Evolutionary conservation across 2,113 vertebrate species (phyloP).

Genomic region (Syrrhaptes paradoxus): DNA sequence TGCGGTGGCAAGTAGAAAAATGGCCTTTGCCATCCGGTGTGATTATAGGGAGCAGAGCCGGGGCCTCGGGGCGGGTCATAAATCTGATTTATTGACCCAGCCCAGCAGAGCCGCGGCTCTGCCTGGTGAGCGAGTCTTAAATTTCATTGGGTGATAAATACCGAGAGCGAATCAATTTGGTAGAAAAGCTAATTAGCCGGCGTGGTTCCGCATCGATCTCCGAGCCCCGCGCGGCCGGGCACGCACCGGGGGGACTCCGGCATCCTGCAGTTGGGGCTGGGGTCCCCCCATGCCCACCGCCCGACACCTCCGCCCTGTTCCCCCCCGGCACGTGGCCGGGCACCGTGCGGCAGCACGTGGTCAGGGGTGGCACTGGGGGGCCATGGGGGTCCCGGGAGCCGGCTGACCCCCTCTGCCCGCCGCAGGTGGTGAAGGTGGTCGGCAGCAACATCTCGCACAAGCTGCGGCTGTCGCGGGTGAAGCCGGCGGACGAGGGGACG

Average conservation of each 20-base stretch:
- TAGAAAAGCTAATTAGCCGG: slow-evolving; percentile 75
- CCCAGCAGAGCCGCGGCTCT: slow-evolving; percentile 38
- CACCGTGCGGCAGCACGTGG: fast-evolving
- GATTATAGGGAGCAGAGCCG: slow-evolving; percentile 59
- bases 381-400: fast-evolving
- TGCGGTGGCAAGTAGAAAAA: slow-evolving; percentile 20
- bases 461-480: slow-evolving; percentile 92
- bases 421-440: slow-evolving; percentile 92
- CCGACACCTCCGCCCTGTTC: fast-evolving
- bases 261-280: not conserved
- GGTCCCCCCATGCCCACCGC: fast-evolving
- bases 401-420: not conserved
- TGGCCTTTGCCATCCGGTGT: slow-evolving; percentile 36
- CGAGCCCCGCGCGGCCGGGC: not conserved
- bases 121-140: slow-evolving; percentile 70
- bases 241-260: not conserved
- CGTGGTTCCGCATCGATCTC: slow-evolving; percentile 31
- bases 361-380: not conserved
- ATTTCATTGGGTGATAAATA: slow-evolving; percentile 77
- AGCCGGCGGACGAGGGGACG: slow-evolving; percentile 88
- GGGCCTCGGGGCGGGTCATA: slow-evolving; percentile 60
- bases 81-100: slow-evolving; percentile 73
- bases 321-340: not conserved
- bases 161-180: slow-evolving; percentile 73
- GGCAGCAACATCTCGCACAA: slow-evolving; percentile 98